Conservation (phyloP, 2,797 vertebrate species). For the Acanthopagrus latus region DNA sequence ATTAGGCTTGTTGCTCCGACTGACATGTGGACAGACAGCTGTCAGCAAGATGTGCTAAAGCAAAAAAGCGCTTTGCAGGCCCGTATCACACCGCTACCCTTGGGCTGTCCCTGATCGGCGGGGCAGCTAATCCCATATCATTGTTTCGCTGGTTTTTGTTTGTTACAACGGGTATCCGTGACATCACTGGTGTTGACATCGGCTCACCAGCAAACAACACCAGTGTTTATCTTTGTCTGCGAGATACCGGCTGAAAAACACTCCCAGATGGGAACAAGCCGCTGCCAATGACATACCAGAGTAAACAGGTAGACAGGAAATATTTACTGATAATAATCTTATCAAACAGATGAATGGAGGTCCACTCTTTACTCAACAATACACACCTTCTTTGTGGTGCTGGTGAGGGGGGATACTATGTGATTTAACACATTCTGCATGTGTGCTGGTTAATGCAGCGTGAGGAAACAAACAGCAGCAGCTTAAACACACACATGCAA, state of each 20-base stretch:
- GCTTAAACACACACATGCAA: conserved; percentile 17
- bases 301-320: conserved; percentile 75
- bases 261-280: conserved; percentile 72
- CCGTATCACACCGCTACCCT: conserved; percentile 64
- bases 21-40: conserved; percentile 79
- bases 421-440: conserved; percentile 12
- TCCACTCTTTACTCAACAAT: conserved; percentile 42
- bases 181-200: conserved; percentile 79
- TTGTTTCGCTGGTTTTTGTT: conserved; percentile 73
- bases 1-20: conserved; percentile 75
- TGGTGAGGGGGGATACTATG: conserved; percentile 15
- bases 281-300: conserved; percentile 69
- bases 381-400: conserved; percentile 51
- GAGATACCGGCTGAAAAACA: conserved; percentile 77
- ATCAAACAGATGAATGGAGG: conserved; percentile 74
- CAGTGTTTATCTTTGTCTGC: conserved; percentile 77
- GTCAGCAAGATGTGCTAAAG: conserved; percentile 61
- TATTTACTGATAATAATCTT: conserved; percentile 84
- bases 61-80: conserved; percentile 25
- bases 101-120: conserved; percentile 53
- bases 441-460: conserved; percentile 2
- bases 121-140: conserved; percentile 73
- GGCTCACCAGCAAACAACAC: conserved; percentile 75
- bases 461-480: conserved; percentile 10
- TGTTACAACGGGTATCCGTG: conserved; percentile 78